phyloP scores from a whole-genome alignment of 2,797 vertebrate genomes.

The Buphagus erythrorhynchus region DNA sequence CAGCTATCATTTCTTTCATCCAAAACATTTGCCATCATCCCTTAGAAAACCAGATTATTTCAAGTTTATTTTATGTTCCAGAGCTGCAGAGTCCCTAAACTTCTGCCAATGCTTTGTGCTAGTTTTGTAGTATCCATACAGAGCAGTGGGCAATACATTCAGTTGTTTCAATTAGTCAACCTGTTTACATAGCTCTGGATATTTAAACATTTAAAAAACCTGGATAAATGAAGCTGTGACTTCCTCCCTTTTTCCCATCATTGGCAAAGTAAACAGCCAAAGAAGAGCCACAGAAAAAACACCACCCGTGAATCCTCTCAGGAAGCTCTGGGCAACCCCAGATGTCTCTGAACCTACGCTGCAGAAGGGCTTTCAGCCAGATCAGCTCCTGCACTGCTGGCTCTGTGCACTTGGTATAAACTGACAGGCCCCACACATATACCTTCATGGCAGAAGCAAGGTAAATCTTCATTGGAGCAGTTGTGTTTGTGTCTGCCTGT shows the following conservation, averaged over 20 bases:
- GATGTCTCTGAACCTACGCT: not conserved
- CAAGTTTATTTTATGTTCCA: not conserved
- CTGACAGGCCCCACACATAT: too few relatives aligned
- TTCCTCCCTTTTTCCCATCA: not conserved
- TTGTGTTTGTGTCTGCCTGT: not conserved
- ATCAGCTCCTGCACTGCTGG: not conserved
- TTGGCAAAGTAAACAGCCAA: slow-evolving; percentile 25
- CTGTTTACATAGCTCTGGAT: slow-evolving; percentile 50
- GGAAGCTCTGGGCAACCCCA: not conserved
- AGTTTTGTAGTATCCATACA: not conserved
- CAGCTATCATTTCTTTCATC: not conserved
- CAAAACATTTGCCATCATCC: not conserved
- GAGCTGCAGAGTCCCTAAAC: not conserved
- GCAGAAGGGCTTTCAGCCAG: not conserved
- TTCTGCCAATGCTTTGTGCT: not conserved
- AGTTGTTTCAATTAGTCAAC: slow-evolving; percentile 45
- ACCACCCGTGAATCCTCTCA: not conserved
- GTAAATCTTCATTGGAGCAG: not conserved
- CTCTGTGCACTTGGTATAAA: not conserved
- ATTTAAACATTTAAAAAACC: slow-evolving; percentile 21
- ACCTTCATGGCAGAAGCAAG: not conserved
- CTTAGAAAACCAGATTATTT: not conserved
- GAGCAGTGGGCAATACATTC: not conserved
- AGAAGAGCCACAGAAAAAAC: not conserved
- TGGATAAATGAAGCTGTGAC: slow-evolving; percentile 26